Percentiles rank a stretch among this genome's conserved stretches.
phyloP scores from a whole-genome alignment of 2,113 vertebrate species.

The Isurus oxyrinchus region DNA sequence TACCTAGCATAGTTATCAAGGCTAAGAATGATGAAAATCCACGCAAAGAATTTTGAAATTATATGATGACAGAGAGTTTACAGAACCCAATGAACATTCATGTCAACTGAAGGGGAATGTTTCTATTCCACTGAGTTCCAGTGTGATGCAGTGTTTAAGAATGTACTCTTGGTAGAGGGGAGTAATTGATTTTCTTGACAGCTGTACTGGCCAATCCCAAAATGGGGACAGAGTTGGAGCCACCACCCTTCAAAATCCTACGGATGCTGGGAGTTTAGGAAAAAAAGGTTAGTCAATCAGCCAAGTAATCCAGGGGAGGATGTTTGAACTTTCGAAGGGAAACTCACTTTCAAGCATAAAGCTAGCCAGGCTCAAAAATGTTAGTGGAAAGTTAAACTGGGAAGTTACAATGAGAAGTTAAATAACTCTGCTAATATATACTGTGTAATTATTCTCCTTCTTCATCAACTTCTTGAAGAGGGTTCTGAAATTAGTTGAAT shows the following conservation, averaged over 20 bases:
- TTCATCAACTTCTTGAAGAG: not conserved
- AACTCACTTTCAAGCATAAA: not conserved
- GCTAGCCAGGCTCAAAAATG: not conserved
- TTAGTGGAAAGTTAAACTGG: too few relatives aligned
- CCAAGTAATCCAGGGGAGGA: not conserved
- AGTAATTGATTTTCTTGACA: not conserved
- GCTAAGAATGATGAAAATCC: not conserved
- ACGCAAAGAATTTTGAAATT: not conserved
- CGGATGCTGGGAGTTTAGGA: not conserved
- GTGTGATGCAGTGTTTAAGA: too few relatives aligned
- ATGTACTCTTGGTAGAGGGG: not conserved
- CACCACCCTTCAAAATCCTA: not conserved
- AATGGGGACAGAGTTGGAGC: not conserved
- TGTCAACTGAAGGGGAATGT: not conserved
- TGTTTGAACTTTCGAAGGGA: not conserved
- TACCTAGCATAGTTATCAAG: not conserved
- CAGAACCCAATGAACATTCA: not conserved
- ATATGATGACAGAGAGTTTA: not conserved
- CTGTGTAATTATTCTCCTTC: not conserved
- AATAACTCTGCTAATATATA: not conserved
- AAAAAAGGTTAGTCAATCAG: not conserved
- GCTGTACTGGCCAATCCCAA: not conserved
- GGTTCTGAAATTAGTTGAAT: not conserved
- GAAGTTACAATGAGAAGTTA: not conserved
- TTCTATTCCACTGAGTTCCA: not conserved